Conservation (phyloP, 2,888 invertebrate genomes). For the Pterostichus madidus region DNA sequence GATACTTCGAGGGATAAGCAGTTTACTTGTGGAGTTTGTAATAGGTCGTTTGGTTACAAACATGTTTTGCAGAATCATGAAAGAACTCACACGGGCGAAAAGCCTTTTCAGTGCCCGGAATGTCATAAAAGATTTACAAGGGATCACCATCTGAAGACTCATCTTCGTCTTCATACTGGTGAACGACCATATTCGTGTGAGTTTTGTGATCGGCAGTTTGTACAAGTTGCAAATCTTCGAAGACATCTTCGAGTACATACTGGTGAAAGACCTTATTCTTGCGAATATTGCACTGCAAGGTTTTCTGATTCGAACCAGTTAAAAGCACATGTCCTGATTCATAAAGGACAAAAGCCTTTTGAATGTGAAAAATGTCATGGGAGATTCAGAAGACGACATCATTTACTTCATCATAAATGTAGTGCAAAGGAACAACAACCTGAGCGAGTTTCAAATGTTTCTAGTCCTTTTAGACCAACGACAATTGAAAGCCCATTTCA, state of each 20-base stretch:
- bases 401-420: slow-evolving; percentile 92
- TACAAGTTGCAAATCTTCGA: slow-evolving; percentile 94
- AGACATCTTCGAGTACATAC: slow-evolving; percentile 95
- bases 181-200: slow-evolving; percentile 96
- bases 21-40: slow-evolving; percentile 93
- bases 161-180: slow-evolving; percentile 94
- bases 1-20: slow-evolving; percentile 84
- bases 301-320: slow-evolving; percentile 96
- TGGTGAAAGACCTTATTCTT: slow-evolving; percentile 93
- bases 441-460: slow-evolving; percentile 16
- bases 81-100: slow-evolving; percentile 96
- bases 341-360: slow-evolving; percentile 94
- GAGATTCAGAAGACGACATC: slow-evolving; percentile 91
- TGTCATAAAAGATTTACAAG: slow-evolving; percentile 95
- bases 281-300: slow-evolving; percentile 90
- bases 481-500: slow-evolving; percentile 70
- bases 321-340: slow-evolving; percentile 93
- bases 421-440: slow-evolving; percentile 74
- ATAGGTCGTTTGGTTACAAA: slow-evolving; percentile 94
- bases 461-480: slow-evolving; percentile 27
- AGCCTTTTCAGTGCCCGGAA: slow-evolving; percentile 94
- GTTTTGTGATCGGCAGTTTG: slow-evolving; percentile 94
- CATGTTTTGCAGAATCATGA: slow-evolving; percentile 97
- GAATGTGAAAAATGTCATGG: slow-evolving; percentile 89
- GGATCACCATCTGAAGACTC: slow-evolving; percentile 95